Evolutionary conservation across 35 echinoderm and acorn worm genomes (phyloP).

Genomic region (Stichopus chloronotus): DNA sequence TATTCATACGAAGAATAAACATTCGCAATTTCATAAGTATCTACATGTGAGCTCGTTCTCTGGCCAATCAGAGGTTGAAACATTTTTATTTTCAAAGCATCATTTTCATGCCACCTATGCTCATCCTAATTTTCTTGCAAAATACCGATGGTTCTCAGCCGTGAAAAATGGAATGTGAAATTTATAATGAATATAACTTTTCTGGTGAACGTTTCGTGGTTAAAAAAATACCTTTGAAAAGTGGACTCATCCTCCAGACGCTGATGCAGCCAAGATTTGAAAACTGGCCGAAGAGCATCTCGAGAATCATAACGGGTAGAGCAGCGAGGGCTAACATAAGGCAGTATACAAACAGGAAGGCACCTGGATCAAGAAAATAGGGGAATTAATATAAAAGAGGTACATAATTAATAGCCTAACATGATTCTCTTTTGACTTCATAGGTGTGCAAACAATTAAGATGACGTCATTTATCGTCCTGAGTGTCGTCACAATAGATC

Average conservation of each 20-base stretch:
- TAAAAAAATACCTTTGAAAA: conserved; percentile 89
- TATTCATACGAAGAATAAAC: no score
- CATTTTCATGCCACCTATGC: no score
- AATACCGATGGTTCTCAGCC: no score
- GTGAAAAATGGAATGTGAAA: no score
- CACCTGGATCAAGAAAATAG: conserved; percentile 59
- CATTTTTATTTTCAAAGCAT: no score
- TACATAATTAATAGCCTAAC: background rate
- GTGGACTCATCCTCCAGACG: conserved; percentile 81
- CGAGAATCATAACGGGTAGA: conserved; percentile 85
- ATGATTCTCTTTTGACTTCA: background rate
- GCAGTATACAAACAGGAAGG: conserved; percentile 82
- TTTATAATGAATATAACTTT: no score
- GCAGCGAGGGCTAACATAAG: conserved; percentile 76
- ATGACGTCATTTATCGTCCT: background rate
- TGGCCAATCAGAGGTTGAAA: no score
- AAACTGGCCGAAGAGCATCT: conserved; percentile 92
- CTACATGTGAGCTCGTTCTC: no score
- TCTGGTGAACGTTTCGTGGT: background rate
- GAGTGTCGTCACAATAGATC: background rate
- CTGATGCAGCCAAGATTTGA: conserved; percentile 82
- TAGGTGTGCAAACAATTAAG: background rate
- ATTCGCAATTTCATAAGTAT: no score
- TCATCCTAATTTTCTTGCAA: no score
- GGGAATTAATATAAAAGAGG: background rate